A percentile compares a stretch with the other conserved stretches of the same genome.
Conservation (phyloP, 2,113 vertebrate species). For the Microcebus ravelobensis region DNA sequence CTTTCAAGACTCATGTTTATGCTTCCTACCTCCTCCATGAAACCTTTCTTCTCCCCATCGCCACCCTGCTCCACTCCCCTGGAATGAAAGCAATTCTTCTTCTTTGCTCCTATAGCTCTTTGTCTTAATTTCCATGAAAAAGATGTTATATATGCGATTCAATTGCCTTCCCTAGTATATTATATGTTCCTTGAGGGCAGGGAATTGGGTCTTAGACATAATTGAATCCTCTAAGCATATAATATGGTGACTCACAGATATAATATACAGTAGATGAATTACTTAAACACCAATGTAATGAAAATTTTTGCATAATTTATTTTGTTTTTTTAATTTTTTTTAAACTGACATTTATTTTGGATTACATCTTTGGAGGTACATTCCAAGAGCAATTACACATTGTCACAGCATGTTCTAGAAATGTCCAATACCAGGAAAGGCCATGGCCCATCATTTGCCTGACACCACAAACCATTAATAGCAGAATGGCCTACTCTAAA, state of each 20-base stretch:
- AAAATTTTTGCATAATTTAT: conserved; percentile 6
- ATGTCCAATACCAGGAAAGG: not conserved
- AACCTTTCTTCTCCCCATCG: not conserved
- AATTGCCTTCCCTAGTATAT: not conserved
- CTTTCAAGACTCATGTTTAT: not conserved
- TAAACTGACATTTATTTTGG: not conserved
- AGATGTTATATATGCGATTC: not conserved
- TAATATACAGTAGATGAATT: not conserved
- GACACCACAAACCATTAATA: too few species aligned
- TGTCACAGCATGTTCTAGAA: not conserved
- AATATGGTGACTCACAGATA: not conserved
- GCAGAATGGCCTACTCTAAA: not conserved
- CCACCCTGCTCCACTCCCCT: not conserved
- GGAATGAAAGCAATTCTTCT: not conserved
- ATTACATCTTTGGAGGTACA: not conserved
- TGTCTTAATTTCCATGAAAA: conserved; percentile 21
- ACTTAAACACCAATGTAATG: conserved; percentile 16
- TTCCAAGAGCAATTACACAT: not conserved
- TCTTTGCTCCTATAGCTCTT: not conserved
- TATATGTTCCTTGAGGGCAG: not conserved
- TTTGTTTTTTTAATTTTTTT: not conserved
- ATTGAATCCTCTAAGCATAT: conserved; percentile 17
- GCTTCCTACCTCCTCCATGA: not conserved
- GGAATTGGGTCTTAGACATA: not conserved
- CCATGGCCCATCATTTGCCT: too few species aligned